Evolutionary conservation across 2,888 invertebrate genomes (phyloP).

Genomic region (Caenorhabditis sp.): DNA sequence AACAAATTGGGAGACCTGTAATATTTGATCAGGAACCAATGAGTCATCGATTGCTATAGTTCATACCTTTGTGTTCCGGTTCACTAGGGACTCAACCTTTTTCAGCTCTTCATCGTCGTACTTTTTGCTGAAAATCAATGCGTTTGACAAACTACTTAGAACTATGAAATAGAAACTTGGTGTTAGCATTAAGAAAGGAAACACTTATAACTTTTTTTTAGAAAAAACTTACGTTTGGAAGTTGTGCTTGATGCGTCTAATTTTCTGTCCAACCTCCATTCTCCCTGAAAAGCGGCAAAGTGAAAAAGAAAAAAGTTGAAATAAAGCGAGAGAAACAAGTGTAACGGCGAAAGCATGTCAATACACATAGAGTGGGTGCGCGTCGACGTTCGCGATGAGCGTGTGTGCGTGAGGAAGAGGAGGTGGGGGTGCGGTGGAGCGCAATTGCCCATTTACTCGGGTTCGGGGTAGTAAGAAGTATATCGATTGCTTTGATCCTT

Average conservation of each 20-base stretch:
- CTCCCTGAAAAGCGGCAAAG: slow-evolving; percentile 53
- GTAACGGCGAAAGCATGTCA: slow-evolving; percentile 61
- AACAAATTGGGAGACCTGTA: slow-evolving; percentile 58
- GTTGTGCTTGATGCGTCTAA: slow-evolving; percentile 48
- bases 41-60: background rate
- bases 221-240: slow-evolving; percentile 40
- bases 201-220: background rate
- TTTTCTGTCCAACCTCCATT: slow-evolving; percentile 46
- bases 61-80: slow-evolving; percentile 55
- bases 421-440: slow-evolving; percentile 25
- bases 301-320: slow-evolving; percentile 34
- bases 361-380: slow-evolving; percentile 49
- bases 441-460: slow-evolving; percentile 29
- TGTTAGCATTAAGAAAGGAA: background rate
- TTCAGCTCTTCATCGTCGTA: slow-evolving; percentile 61
- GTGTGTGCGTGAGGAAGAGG: slow-evolving; percentile 8
- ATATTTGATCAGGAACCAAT: slow-evolving; percentile 1
- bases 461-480: background rate
- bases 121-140: slow-evolving; percentile 54
- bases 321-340: slow-evolving; percentile 55
- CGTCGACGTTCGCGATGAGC: slow-evolving; percentile 50
- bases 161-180: no score
- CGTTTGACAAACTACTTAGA: no score
- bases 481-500: slow-evolving; percentile 41
- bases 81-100: slow-evolving; percentile 41